These are phyloP conservation scores for Camponotus pennsylvanicus DNA, from an alignment of 1,140 invertebrate genomes.

Conservation along the genomic window DNA sequence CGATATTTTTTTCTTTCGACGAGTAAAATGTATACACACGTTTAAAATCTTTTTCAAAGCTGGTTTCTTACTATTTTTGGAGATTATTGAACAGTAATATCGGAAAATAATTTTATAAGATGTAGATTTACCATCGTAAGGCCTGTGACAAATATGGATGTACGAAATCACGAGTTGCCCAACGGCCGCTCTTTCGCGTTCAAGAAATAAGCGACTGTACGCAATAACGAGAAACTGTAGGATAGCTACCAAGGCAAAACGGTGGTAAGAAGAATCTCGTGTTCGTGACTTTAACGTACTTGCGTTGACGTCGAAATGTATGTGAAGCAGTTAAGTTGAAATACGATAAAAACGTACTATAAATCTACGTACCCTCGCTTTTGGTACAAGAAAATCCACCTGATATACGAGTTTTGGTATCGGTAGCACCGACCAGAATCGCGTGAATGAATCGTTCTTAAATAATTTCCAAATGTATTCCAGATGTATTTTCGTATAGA, in stretches of 20 bases:
- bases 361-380: constrained; percentile 38
- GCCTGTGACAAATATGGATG: constrained; percentile 35
- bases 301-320: constrained; percentile 59
- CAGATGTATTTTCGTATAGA: background rate
- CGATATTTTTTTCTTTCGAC: constrained; percentile 21
- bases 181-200: constrained; percentile 24
- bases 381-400: constrained; percentile 56
- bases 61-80: constrained; percentile 14
- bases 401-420: constrained; percentile 69
- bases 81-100: constrained; percentile 45
- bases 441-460: constrained; percentile 28
- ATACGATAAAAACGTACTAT: constrained; percentile 62
- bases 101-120: constrained; percentile 36
- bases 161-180: constrained; percentile 47
- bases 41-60: background rate
- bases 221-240: constrained; percentile 49
- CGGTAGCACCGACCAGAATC: constrained; percentile 7
- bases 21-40: background rate
- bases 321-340: constrained; percentile 60
- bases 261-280: constrained; percentile 58
- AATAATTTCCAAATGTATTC: constrained; percentile 31
- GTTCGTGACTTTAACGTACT: constrained; percentile 64
- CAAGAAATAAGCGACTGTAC: constrained; percentile 42
- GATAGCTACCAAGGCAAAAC: constrained; percentile 52
- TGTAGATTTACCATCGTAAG: constrained; percentile 39